Evolutionary conservation across 2,797 vertebrate species (phyloP).

Genomic region (Tadarida brasiliensis): DNA sequence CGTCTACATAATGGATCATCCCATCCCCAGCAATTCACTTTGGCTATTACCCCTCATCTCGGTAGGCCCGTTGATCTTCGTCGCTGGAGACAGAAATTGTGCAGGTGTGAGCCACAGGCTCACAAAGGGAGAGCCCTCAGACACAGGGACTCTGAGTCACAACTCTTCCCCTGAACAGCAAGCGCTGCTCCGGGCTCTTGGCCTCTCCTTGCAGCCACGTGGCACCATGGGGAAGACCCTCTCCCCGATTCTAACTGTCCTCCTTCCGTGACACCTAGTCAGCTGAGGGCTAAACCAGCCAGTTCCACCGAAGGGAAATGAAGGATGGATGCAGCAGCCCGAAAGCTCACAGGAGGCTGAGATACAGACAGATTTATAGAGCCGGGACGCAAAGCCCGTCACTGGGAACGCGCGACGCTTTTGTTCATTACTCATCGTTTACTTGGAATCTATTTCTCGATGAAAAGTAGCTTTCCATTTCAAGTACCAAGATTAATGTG

Average conservation of each 20-base stretch:
- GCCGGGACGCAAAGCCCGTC: background rate
- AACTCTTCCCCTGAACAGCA: background rate
- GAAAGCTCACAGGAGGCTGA: background rate
- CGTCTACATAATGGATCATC: accelerated
- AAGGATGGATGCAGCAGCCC: background rate
- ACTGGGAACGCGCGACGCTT: background rate
- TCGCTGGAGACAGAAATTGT: background rate
- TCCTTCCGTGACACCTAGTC: background rate
- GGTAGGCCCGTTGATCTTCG: background rate
- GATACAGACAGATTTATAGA: conserved; percentile 19
- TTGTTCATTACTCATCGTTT: conserved; percentile 77
- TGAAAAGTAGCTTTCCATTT: conserved; percentile 78
- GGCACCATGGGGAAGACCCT: background rate
- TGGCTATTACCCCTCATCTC: background rate
- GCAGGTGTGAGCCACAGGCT: background rate
- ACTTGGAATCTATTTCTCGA: conserved; percentile 78
- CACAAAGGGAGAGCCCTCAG: background rate
- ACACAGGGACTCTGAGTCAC: background rate
- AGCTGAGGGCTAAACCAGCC: background rate
- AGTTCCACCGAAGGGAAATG: background rate
- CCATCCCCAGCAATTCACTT: background rate
- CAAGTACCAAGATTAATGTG: conserved; percentile 83
- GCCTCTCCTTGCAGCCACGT: background rate
- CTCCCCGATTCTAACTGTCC: background rate
- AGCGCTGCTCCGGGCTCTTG: background rate